Percentiles rank a stretch among this genome's conserved stretches.
These are phyloP conservation scores for Agapetus fuscipes DNA, from an alignment of 2,888 invertebrate species.

Conservation along the genomic window DNA sequence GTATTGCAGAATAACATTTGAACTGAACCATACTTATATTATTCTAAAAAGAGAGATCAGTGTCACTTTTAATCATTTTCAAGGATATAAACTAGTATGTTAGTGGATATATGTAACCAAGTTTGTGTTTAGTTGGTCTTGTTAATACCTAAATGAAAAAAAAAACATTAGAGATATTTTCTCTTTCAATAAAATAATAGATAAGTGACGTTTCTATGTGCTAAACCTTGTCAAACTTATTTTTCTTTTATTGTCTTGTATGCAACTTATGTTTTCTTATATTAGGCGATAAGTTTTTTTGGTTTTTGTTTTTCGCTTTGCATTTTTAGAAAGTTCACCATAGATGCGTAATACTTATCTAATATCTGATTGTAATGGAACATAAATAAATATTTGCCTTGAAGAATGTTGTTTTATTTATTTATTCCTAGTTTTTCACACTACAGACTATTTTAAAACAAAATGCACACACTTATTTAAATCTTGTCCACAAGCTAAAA, in stretches of 20 bases:
- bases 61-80: no score
- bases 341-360: constrained; percentile 22
- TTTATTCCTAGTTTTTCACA: no score
- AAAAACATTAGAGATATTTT: constrained; percentile 8
- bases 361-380: constrained; percentile 20
- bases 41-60: no score
- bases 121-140: constrained; percentile 50
- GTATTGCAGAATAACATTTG: no score
- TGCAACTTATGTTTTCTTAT: constrained; percentile 9
- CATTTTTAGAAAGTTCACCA: constrained; percentile 12
- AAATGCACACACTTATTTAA: no score
- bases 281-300: no score
- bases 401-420: neutral
- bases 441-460: no score
- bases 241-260: constrained; percentile 7
- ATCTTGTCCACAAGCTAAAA: no score
- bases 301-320: constrained; percentile 12
- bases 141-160: constrained; percentile 34
- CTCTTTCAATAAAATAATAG: constrained; percentile 20
- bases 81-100: no score
- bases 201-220: constrained; percentile 21
- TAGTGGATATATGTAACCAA: no score
- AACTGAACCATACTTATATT: no score
- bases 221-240: neutral
- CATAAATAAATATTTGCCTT: constrained; percentile 21